Conservation (phyloP, 2,797 vertebrate species). For the Bovichtus diacanthus region DNA sequence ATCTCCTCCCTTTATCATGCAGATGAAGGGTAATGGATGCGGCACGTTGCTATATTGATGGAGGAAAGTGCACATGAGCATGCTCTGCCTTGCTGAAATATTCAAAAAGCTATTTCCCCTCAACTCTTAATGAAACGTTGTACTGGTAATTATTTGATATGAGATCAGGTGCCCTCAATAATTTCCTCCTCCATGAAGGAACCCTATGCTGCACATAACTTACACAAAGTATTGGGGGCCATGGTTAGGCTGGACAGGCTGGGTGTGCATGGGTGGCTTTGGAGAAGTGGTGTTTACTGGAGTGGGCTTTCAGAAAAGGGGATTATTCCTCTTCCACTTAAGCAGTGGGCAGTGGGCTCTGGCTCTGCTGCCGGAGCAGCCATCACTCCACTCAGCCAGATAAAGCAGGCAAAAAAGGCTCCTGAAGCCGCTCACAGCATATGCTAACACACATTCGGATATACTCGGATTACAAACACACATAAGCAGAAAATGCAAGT, state of each 20-base stretch:
- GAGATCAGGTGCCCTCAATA: slow-evolving; percentile 48
- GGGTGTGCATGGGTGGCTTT: slow-evolving; percentile 76
- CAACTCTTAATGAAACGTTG: slow-evolving; percentile 48
- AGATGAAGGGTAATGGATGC: slow-evolving; percentile 55
- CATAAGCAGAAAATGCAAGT: slow-evolving; percentile 15
- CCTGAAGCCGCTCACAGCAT: slow-evolving; percentile 57
- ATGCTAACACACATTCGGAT: slow-evolving; percentile 33
- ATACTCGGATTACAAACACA: slow-evolving; percentile 25
- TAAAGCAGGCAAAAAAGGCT: slow-evolving; percentile 71
- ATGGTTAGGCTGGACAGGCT: slow-evolving; percentile 50
- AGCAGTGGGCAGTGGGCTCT: slow-evolving; percentile 67
- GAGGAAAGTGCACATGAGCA: slow-evolving; percentile 14
- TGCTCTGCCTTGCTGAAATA: slow-evolving; percentile 43
- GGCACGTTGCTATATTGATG: slow-evolving; percentile 56
- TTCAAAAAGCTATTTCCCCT: slow-evolving; percentile 58
- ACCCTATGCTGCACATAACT: slow-evolving; percentile 18
- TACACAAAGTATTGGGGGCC: slow-evolving; percentile 27
- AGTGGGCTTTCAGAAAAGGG: slow-evolving; percentile 67
- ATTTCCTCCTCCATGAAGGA: background rate
- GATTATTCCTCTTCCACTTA: slow-evolving; percentile 80
- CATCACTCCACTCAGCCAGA: slow-evolving; percentile 64
- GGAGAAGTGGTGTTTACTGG: slow-evolving; percentile 76
- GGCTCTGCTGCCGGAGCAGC: slow-evolving; percentile 65
- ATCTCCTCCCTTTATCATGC: slow-evolving; percentile 47
- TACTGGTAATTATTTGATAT: slow-evolving; percentile 71